These are phyloP conservation scores for Brachionus rubens DNA, from an alignment of 1,140 invertebrate species.

Conservation along the genomic window DNA sequence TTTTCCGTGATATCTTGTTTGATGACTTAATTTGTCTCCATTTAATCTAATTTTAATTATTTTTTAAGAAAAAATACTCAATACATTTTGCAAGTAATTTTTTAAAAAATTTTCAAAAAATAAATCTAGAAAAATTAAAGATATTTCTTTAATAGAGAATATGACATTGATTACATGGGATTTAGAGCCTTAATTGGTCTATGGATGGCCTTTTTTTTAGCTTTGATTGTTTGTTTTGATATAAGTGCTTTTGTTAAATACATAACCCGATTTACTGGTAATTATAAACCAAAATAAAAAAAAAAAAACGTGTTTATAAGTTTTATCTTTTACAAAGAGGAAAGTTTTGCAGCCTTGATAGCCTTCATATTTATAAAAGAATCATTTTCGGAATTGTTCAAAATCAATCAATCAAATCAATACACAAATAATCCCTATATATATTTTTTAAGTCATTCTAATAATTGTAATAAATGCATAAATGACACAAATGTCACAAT, in stretches of 20 bases:
- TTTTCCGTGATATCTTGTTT: no score
- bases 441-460: not conserved
- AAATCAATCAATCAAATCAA: not conserved
- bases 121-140: not conserved
- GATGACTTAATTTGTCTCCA: no score
- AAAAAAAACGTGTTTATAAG: not conserved
- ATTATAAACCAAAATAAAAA: not conserved
- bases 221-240: constrained; percentile 87
- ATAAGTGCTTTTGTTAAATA: constrained; percentile 96
- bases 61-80: no score
- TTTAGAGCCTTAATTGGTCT: constrained; percentile 93
- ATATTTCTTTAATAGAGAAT: constrained; percentile 73
- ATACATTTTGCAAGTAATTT: not conserved
- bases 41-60: no score
- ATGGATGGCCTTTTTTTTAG: constrained; percentile 85
- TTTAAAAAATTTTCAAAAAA: not conserved
- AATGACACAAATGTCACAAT: no score
- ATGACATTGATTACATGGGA: constrained; percentile 82
- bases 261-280: constrained; percentile 74
- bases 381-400: constrained; percentile 66
- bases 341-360: constrained; percentile 98
- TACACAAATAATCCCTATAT: not conserved
- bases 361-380: constrained; percentile 98
- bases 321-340: constrained; percentile 65
- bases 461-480: not conserved